Evolutionary conservation across 2,113 vertebrate genomes (phyloP).

Genomic region (Gadus macrocephalus): DNA sequence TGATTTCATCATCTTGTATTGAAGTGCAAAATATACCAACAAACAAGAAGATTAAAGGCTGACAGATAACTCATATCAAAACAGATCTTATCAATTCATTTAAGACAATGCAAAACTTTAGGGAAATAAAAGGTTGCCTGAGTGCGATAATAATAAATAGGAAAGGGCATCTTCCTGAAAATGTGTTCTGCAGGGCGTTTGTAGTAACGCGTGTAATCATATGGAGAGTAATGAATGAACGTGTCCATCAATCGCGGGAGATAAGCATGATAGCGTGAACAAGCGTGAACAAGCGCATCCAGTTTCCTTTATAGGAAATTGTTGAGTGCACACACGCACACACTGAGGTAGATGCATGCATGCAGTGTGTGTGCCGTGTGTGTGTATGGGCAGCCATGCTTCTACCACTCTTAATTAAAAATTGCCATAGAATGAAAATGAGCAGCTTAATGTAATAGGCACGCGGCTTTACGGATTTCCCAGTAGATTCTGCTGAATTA

Average conservation of each 20-base stretch:
- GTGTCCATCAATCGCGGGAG: slow-evolving; percentile 38
- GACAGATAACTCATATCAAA: too few species aligned
- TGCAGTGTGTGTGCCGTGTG: background rate
- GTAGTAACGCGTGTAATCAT: slow-evolving; percentile 30
- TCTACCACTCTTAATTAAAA: slow-evolving; percentile 61
- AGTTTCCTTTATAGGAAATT: slow-evolving; percentile 17
- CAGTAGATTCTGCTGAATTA: slow-evolving; percentile 41
- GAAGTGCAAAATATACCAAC: too few species aligned
- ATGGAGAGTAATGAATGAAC: slow-evolving; percentile 46
- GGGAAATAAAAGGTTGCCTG: too few species aligned
- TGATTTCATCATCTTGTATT: too few species aligned
- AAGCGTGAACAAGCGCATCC: slow-evolving; percentile 12
- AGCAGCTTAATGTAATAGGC: slow-evolving; percentile 58
- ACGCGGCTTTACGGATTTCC: slow-evolving; percentile 54
- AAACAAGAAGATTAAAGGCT: too few species aligned
- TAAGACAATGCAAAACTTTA: too few species aligned
- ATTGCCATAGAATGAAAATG: slow-evolving; percentile 60
- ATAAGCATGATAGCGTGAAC: slow-evolving; percentile 26
- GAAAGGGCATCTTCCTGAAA: background rate
- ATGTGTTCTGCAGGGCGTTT: slow-evolving; percentile 17
- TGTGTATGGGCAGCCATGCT: slow-evolving; percentile 16
- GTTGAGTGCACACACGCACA: slow-evolving; percentile 7
- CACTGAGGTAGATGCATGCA: background rate
- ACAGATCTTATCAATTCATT: too few species aligned
- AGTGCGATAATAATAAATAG: too few species aligned